These are phyloP conservation scores for Maniola jurtina DNA, from an alignment of 1,140 invertebrate genomes.

Conservation along the genomic window DNA sequence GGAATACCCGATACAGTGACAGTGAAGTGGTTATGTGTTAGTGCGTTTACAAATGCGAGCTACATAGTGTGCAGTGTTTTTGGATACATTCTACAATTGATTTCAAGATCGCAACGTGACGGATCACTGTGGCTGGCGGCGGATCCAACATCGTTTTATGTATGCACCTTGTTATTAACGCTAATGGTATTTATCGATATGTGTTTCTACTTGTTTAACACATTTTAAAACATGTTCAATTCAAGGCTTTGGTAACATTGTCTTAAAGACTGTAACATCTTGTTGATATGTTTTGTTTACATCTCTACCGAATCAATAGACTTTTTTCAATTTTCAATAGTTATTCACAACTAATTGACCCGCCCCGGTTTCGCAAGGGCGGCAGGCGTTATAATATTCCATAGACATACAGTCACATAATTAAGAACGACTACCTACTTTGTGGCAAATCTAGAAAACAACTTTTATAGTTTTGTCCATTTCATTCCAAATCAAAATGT, in stretches of 20 bases:
- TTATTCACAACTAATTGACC: no score
- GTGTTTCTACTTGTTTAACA: constrained; percentile 36
- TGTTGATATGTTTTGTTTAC: neutral
- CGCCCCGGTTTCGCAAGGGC: no score
- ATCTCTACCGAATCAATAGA: neutral
- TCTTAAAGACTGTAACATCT: neutral
- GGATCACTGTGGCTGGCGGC: constrained; percentile 68
- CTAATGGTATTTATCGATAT: constrained; percentile 35
- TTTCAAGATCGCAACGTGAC: constrained; percentile 24
- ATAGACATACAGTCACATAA: no score
- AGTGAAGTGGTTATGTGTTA: constrained; percentile 69
- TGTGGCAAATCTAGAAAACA: no score
- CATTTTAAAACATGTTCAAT: constrained; percentile 32
- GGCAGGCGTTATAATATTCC: no score
- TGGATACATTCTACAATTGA: constrained; percentile 28
- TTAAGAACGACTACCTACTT: no score
- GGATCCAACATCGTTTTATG: constrained; percentile 58
- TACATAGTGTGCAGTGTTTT: constrained; percentile 65
- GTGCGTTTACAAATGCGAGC: constrained; percentile 49
- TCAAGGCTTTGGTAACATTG: constrained; percentile 9
- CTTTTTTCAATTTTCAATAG: no score
- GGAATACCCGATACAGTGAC: constrained; percentile 57
- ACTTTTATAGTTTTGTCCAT: no score
- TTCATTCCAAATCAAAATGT: no score
- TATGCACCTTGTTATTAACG: constrained; percentile 72